Conservation (phyloP, 2,888 invertebrate genomes). For the Synanthedon myopaeformis region DNA sequence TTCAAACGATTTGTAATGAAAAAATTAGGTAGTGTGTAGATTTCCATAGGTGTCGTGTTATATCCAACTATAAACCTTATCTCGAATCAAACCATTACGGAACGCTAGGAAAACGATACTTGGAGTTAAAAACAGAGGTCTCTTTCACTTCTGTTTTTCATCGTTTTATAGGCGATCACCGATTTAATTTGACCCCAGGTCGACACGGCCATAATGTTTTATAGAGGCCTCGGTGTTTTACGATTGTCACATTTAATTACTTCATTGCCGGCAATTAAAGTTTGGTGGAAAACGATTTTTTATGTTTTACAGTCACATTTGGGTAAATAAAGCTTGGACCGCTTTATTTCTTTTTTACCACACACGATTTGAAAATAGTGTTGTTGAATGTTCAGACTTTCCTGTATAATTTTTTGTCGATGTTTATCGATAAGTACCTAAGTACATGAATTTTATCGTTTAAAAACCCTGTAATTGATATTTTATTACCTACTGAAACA, state of each 20-base stretch:
- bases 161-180: conserved; percentile 10
- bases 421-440: too few species aligned
- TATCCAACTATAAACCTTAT: neutral
- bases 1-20: too few species aligned
- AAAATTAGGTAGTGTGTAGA: too few species aligned
- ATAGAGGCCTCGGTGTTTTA: conserved; percentile 53
- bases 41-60: too few species aligned
- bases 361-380: conserved; percentile 57
- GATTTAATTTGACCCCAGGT: conserved; percentile 29
- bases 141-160: neutral
- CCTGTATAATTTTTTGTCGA: neutral
- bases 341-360: conserved; percentile 62
- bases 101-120: neutral
- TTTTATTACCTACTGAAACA: too few species aligned
- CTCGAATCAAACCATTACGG: neutral
- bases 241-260: conserved; percentile 69
- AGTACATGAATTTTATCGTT: too few species aligned
- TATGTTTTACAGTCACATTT: conserved; percentile 61
- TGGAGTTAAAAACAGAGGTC: neutral
- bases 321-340: conserved; percentile 59
- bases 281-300: conserved; percentile 62
- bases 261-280: conserved; percentile 68
- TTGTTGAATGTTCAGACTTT: conserved; percentile 15
- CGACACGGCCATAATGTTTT: conserved; percentile 57
- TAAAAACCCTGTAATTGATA: too few species aligned